phyloP scores from a whole-genome alignment of 2,888 invertebrate species.

The Trissolcus brochymenae region DNA sequence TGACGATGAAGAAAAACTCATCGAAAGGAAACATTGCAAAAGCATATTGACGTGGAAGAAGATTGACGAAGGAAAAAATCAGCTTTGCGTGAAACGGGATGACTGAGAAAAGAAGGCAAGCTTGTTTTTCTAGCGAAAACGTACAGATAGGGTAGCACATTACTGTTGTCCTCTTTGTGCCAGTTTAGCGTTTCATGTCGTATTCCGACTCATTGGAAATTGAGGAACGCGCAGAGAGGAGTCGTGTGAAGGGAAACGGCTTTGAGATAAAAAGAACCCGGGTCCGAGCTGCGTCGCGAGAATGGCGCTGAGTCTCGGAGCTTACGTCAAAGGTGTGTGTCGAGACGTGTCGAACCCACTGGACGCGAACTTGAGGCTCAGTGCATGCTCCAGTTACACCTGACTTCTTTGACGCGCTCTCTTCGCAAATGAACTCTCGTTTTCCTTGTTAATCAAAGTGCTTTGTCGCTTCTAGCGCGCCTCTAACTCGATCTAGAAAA shows the following conservation, averaged over 20 bases:
- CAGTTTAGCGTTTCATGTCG: slow-evolving; percentile 75
- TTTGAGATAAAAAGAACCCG: slow-evolving; percentile 70
- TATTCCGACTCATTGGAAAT: slow-evolving; percentile 77
- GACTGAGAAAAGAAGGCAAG: slow-evolving; percentile 41
- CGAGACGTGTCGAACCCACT: slow-evolving; percentile 42
- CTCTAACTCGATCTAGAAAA: slow-evolving; percentile 49
- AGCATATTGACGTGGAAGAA: slow-evolving; percentile 52
- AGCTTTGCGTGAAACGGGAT: slow-evolving; percentile 55
- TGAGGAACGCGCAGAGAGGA: slow-evolving; percentile 70
- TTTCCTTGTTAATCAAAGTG: slow-evolving; percentile 54
- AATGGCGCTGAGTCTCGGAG: slow-evolving; percentile 43
- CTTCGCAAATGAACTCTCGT: slow-evolving; percentile 47
- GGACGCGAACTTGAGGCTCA: slow-evolving; percentile 52
- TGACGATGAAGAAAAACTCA: slow-evolving; percentile 30
- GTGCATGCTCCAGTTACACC: slow-evolving; percentile 58
- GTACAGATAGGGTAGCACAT: slow-evolving; percentile 52
- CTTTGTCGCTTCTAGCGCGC: slow-evolving; percentile 36
- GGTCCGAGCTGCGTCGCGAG: slow-evolving; percentile 52
- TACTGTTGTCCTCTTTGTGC: slow-evolving; percentile 70
- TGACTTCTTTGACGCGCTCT: slow-evolving; percentile 60
- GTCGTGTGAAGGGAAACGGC: slow-evolving; percentile 71
- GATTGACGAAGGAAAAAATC: slow-evolving; percentile 54
- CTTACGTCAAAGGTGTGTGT: slow-evolving; percentile 55
- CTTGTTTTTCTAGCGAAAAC: slow-evolving; percentile 51
- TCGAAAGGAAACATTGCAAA: slow-evolving; percentile 49